phyloP scores from a whole-genome alignment of 2,113 vertebrate species.

The Psittacus erithacus region DNA sequence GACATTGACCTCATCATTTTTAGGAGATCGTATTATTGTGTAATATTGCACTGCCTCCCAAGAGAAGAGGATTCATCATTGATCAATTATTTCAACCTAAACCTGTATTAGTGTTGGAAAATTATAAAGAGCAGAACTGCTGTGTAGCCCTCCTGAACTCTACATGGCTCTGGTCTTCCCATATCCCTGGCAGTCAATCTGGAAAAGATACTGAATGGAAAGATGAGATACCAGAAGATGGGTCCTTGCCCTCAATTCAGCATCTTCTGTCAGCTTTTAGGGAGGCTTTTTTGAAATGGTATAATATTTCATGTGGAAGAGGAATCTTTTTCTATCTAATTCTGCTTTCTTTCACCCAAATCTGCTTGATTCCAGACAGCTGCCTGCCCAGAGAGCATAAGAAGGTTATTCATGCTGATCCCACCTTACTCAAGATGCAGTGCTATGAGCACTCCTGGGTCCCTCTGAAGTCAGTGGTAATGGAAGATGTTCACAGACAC shows the following conservation, averaged over 20 bases:
- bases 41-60: not conserved
- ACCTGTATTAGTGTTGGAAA: slow-evolving; percentile 5
- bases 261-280: not conserved
- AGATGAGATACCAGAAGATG: not conserved
- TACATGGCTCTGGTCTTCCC: not conserved
- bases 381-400: not conserved
- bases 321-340: not conserved
- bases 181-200: not conserved
- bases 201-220: not conserved
- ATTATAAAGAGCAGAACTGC: not conserved
- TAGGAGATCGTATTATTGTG: slow-evolving; percentile 4
- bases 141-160: not conserved
- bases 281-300: not conserved
- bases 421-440: not conserved
- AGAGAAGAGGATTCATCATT: not conserved
- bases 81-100: slow-evolving; percentile 41
- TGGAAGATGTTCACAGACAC: not conserved
- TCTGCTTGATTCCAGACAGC: not conserved
- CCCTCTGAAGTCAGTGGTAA: not conserved
- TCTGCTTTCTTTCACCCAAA: not conserved
- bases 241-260: not conserved
- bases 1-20: slow-evolving; percentile 19
- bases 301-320: not conserved
- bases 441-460: not conserved
- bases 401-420: not conserved